These are phyloP conservation scores for Pycnonotus jocosus DNA, from an alignment of 2,113 vertebrate species.

Conservation along the genomic window DNA sequence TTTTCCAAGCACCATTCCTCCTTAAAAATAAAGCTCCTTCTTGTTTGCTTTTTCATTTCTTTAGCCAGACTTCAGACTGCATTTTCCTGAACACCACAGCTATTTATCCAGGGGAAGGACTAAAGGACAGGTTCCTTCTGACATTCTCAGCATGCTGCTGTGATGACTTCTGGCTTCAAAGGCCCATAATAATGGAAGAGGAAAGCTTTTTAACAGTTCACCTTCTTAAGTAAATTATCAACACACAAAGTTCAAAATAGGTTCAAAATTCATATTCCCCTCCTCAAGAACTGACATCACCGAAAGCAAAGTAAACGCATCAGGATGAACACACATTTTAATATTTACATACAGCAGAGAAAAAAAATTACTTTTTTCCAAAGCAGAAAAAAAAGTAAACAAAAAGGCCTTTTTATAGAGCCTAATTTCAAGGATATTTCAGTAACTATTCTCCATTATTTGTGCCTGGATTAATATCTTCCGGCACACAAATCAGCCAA, in stretches of 20 bases:
- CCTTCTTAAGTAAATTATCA: constrained; percentile 14
- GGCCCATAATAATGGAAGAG: not conserved
- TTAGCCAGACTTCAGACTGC: not conserved
- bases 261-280: not conserved
- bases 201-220: constrained; percentile 3
- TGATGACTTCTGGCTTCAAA: constrained; percentile 23
- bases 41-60: not conserved
- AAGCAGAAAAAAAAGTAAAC: not conserved
- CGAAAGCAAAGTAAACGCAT: not conserved
- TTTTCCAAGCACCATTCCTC: not conserved
- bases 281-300: not conserved
- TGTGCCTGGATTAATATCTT: not conserved
- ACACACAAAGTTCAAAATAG: not conserved
- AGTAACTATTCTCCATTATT: not conserved
- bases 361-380: not conserved
- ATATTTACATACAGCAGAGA: not conserved
- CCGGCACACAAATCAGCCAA: not conserved
- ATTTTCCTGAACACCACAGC: not conserved
- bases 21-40: not conserved
- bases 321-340: not conserved
- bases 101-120: constrained; percentile 1
- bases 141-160: not conserved
- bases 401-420: not conserved
- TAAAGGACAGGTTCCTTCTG: constrained; percentile 28
- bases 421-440: not conserved